Conservation (phyloP, 1,140 invertebrate genomes). For the Drosophila gunungcola region DNA sequence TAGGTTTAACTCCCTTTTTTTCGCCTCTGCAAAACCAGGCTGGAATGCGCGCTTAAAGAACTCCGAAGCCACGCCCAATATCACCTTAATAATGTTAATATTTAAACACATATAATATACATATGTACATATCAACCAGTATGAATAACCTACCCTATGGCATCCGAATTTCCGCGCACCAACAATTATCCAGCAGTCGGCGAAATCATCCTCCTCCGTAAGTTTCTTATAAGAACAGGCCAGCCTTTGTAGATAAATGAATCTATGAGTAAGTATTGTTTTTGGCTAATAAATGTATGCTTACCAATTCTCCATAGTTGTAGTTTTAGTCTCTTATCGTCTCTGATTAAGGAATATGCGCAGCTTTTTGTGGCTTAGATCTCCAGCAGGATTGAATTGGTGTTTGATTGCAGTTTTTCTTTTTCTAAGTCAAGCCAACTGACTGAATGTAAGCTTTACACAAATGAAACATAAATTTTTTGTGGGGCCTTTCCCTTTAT, state of each 20-base stretch:
- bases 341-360: background rate
- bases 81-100: background rate
- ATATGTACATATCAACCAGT: no score
- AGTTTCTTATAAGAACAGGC: background rate
- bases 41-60: slow-evolving; percentile 29
- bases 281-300: no score
- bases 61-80: slow-evolving; percentile 11
- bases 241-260: slow-evolving; percentile 2
- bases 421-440: no score
- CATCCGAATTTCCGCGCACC: slow-evolving; percentile 15
- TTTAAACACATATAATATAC: background rate
- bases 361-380: background rate
- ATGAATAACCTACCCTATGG: slow-evolving; percentile 17
- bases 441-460: no score
- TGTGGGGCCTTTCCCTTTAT: background rate
- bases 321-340: no score
- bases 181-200: slow-evolving; percentile 27
- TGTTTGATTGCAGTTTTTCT: background rate
- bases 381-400: background rate
- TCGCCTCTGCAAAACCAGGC: slow-evolving; percentile 8
- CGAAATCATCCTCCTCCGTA: slow-evolving; percentile 4
- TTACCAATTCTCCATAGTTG: slow-evolving; percentile 12
- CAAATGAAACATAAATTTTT: no score
- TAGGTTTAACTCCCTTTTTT: background rate
- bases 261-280: no score